These are phyloP conservation scores for Acrossocheilus fasciatus DNA, from an alignment of 2,797 vertebrate species.

Conservation along the genomic window DNA sequence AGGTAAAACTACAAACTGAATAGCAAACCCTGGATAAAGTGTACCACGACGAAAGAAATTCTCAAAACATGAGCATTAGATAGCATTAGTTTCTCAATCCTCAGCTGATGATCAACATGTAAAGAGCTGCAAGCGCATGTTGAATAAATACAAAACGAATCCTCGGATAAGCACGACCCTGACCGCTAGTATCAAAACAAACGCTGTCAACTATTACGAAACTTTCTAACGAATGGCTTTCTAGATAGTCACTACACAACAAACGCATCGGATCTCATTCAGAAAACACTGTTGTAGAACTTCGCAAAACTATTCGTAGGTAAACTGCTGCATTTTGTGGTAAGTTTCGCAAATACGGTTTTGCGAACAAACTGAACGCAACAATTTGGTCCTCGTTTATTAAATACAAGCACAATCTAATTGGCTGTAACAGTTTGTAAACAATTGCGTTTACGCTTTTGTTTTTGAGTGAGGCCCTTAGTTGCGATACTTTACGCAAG, in stretches of 20 bases:
- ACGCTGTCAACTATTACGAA: slow-evolving; percentile 4
- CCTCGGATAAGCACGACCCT: slow-evolving; percentile 33
- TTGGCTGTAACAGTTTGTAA: background rate
- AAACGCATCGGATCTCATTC: slow-evolving; percentile 10
- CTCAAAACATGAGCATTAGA: slow-evolving; percentile 10
- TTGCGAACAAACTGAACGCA: background rate
- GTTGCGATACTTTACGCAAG: background rate
- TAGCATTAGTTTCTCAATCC: slow-evolving; percentile 4
- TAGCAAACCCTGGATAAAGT: slow-evolving; percentile 9
- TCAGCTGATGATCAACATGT: background rate
- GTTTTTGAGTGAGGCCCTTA: background rate
- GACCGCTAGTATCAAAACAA: slow-evolving; percentile 11
- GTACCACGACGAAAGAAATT: background rate
- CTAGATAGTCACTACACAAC: slow-evolving; percentile 25
- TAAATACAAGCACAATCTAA: background rate
- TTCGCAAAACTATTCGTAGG: background rate
- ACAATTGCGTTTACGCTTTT: background rate
- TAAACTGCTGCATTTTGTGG: background rate
- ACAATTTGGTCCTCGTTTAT: background rate
- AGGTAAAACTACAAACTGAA: slow-evolving; percentile 12
- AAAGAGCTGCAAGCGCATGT: background rate
- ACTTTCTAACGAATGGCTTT: slow-evolving; percentile 17
- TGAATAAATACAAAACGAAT: slow-evolving; percentile 15
- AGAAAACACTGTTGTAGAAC: background rate
- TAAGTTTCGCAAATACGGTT: background rate